Conservation (phyloP, 37 sponge, comb jelly and placozoan species). For the Aphrocallistes beatrix region DNA sequence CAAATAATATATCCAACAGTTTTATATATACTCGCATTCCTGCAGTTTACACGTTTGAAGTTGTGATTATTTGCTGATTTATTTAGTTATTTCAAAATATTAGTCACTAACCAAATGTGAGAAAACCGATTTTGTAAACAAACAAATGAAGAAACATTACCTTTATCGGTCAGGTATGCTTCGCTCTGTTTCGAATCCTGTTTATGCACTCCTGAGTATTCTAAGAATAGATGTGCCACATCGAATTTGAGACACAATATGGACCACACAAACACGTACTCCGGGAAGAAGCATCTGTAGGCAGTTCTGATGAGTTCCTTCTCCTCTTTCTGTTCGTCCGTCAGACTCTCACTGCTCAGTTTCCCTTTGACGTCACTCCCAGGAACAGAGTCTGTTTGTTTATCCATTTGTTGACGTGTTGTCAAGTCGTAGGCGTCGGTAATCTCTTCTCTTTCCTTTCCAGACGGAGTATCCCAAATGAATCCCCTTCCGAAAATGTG, state of each 20-base stretch:
- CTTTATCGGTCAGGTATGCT: neutral
- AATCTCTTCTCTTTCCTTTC: neutral
- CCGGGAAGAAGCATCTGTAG: neutral
- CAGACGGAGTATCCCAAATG: slow-evolving; percentile 6
- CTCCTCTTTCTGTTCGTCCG: neutral
- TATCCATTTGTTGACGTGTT: no score
- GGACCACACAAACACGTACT: neutral
- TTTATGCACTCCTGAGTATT: slow-evolving; percentile 4
- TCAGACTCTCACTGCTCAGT: no score
- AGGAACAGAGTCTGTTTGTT: no score
- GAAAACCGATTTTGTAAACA: no score
- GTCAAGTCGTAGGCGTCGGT: no score
- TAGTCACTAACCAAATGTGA: no score
- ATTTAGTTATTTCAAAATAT: no score
- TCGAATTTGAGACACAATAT: neutral
- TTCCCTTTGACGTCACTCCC: no score
- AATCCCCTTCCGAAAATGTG: neutral
- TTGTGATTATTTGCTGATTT: no score
- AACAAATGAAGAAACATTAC: neutral
- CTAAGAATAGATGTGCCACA: neutral
- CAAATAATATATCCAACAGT: no score
- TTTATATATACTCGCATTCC: no score
- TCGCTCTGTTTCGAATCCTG: neutral
- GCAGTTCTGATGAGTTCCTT: neutral
- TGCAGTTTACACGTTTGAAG: no score